Evolutionary conservation across 1,140 invertebrate genomes (phyloP).

Genomic region (Neuroterus valhalla): DNA sequence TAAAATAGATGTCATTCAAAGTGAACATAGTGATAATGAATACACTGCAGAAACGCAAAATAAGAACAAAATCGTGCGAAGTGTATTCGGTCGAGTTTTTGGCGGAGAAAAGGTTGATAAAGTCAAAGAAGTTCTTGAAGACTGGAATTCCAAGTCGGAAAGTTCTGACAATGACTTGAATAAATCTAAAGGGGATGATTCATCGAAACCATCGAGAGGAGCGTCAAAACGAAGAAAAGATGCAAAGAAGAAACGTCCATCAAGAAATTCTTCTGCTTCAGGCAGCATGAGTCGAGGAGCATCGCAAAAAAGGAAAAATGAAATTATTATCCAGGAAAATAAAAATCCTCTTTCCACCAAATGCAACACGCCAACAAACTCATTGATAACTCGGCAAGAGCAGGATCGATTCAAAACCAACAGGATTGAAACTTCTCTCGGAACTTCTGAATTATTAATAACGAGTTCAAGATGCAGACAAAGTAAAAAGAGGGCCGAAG

Average conservation of each 20-base stretch:
- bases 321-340: background rate
- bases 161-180: constrained; percentile 44
- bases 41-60: constrained; percentile 53
- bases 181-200: background rate
- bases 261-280: background rate
- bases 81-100: constrained; percentile 69
- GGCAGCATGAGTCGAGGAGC: constrained; percentile 12
- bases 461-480: constrained; percentile 58
- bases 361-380: constrained; percentile 30
- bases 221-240: constrained; percentile 34
- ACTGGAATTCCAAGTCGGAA: constrained; percentile 70
- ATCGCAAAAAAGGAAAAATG: constrained; percentile 21
- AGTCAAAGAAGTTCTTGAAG: constrained; percentile 69
- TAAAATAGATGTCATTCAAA: constrained; percentile 42
- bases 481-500: constrained; percentile 69
- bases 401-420: background rate
- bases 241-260: constrained; percentile 26
- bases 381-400: background rate
- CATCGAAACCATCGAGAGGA: constrained; percentile 25
- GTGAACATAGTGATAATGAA: constrained; percentile 58
- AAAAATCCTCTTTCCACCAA: background rate
- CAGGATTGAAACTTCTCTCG: constrained; percentile 8
- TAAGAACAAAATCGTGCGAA: constrained; percentile 70
- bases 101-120: constrained; percentile 67
- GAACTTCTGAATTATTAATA: constrained; percentile 35